Evolutionary conservation across 2,113 vertebrate genomes (phyloP).

Genomic region (Nothobranchius furzeri): DNA sequence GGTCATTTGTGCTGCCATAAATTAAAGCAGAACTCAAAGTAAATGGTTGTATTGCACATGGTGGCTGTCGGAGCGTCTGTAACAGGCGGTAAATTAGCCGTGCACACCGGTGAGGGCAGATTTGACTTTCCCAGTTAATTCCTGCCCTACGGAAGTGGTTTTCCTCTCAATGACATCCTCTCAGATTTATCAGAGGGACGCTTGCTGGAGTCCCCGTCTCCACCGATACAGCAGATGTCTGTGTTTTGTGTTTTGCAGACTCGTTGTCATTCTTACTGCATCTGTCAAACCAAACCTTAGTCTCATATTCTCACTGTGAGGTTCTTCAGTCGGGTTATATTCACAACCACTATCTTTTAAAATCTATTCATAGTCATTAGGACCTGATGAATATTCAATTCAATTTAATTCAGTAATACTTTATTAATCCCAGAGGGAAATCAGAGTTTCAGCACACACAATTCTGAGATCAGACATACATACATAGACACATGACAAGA

Average conservation of each 20-base stretch:
- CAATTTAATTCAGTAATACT: too few species aligned
- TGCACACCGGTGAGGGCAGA: conserved; percentile 36
- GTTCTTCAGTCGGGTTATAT: not conserved
- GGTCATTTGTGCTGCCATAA: conserved; percentile 48
- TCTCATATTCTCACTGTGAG: not conserved
- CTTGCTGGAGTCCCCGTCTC: conserved; percentile 8
- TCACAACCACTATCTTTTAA: too few species aligned
- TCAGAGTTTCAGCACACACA: too few species aligned
- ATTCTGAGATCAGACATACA: too few species aligned
- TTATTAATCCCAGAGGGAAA: too few species aligned
- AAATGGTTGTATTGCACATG: conserved; percentile 50
- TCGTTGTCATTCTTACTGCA: conserved; percentile 14
- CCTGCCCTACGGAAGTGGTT: conserved; percentile 42
- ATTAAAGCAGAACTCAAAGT: conserved; percentile 56
- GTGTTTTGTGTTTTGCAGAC: not conserved
- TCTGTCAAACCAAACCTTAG: conserved; percentile 2
- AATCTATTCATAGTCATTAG: too few species aligned
- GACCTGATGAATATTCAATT: too few species aligned
- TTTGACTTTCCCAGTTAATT: conserved; percentile 60
- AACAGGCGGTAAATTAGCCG: conserved; percentile 53
- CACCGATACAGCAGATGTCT: too few species aligned
- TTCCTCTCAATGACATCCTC: conserved; percentile 59
- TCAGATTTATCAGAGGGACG: conserved; percentile 42
- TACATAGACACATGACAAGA: too few species aligned
- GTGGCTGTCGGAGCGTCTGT: conserved; percentile 39